A percentile compares a stretch with the other conserved stretches of the same genome.
Conservation (phyloP, 2,797 vertebrate species). For the Carcharodon carcharias region DNA sequence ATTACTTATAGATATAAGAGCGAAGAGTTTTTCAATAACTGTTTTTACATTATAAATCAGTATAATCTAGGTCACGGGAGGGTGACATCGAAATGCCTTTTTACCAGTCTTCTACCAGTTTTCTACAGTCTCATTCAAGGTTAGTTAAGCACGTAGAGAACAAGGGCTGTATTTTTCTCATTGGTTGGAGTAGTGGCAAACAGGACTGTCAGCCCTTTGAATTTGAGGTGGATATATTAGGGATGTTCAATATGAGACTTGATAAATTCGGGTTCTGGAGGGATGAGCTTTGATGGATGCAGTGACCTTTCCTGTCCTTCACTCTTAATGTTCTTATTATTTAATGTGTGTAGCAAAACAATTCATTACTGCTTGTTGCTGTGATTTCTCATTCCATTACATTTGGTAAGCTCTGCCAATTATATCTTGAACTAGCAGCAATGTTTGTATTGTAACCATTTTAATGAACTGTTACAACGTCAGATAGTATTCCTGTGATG, state of each 20-base stretch:
- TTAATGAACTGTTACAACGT: background rate
- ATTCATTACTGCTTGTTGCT: background rate
- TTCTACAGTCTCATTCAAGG: background rate
- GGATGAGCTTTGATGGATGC: background rate
- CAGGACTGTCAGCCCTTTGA: background rate
- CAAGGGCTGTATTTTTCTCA: background rate
- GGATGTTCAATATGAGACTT: background rate
- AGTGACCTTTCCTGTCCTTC: background rate
- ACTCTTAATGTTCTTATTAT: background rate
- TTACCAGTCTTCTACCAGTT: background rate
- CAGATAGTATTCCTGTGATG: too few relatives aligned
- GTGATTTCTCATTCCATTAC: background rate
- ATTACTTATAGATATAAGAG: background rate
- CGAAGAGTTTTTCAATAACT: background rate
- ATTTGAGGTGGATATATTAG: background rate
- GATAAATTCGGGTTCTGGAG: background rate
- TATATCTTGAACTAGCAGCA: background rate
- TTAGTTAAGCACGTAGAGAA: background rate
- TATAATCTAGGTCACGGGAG: background rate
- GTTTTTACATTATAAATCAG: background rate
- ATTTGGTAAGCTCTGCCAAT: background rate
- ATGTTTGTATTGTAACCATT: background rate
- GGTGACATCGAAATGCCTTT: background rate
- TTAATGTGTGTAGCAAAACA: background rate
- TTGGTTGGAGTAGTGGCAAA: background rate